Conservation (phyloP, 37 sponge, comb jelly and placozoan species). For the Spongilla lacustris region DNA sequence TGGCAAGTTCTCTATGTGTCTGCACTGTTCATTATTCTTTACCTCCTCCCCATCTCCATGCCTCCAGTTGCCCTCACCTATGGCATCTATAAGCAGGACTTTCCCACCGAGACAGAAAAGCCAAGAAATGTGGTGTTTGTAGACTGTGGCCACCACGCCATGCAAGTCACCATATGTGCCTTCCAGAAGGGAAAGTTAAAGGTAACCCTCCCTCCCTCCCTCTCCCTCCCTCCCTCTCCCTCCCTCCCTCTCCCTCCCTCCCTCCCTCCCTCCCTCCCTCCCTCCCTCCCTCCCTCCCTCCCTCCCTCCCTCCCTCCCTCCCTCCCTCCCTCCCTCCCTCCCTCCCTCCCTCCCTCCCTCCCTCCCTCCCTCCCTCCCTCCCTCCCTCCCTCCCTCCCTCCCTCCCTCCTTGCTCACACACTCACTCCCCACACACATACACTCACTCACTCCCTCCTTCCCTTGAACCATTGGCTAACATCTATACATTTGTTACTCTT, state of each 20-base stretch:
- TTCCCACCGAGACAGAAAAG: slow-evolving; percentile 90
- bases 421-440: no score
- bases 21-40: neutral
- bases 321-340: no score
- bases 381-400: no score
- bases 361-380: no score
- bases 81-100: slow-evolving; percentile 98
- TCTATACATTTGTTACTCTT: no score
- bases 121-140: slow-evolving; percentile 96
- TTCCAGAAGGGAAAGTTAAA: slow-evolving; percentile 97
- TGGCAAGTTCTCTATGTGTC: slow-evolving; percentile 23
- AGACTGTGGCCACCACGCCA: slow-evolving; percentile 88
- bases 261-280: neutral
- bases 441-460: no score
- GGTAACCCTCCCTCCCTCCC: slow-evolving; percentile 26
- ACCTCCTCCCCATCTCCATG: neutral
- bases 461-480: no score
- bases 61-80: slow-evolving; percentile 91
- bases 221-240: neutral
- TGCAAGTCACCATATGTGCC: slow-evolving; percentile 82
- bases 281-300: no score
- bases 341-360: no score
- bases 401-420: neutral
- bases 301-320: no score
- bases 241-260: no score